Evolutionary conservation across 2,888 invertebrate genomes (phyloP).

Genomic region (Andrena hattorfiana): DNA sequence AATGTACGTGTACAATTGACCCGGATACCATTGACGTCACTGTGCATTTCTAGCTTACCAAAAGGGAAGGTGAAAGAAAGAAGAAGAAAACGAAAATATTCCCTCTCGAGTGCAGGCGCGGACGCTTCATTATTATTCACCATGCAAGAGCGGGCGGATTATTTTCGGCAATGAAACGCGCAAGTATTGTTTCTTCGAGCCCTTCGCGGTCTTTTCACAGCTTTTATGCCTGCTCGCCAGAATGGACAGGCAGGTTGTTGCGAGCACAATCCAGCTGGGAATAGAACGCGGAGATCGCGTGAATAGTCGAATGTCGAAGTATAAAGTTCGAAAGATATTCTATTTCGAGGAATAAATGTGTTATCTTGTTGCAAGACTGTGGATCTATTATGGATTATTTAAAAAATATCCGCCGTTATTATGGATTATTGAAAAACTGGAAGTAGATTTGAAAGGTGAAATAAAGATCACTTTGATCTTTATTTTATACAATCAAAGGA

Average conservation of each 20-base stretch:
- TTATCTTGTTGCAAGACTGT: too few relatives aligned
- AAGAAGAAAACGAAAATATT: not conserved
- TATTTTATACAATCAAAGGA: too few relatives aligned
- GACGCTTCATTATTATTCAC: not conserved
- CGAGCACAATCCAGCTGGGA: not conserved
- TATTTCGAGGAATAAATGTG: too few relatives aligned
- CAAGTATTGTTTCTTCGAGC: conserved; percentile 4
- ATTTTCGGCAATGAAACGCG: conserved; percentile 1
- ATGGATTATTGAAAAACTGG: too few relatives aligned
- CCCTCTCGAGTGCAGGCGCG: not conserved
- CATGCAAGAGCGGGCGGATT: not conserved
- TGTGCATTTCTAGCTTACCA: conserved; percentile 2
- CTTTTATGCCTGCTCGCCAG: not conserved
- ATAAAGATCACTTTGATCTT: too few relatives aligned
- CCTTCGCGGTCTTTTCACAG: not conserved
- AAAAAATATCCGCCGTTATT: too few relatives aligned
- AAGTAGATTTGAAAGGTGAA: too few relatives aligned
- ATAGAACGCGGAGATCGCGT: not conserved
- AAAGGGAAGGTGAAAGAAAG: not conserved
- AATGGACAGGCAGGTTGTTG: not conserved
- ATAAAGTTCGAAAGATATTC: too few relatives aligned
- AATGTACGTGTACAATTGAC: conserved; percentile 10
- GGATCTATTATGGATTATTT: too few relatives aligned
- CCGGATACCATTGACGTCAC: conserved; percentile 37
- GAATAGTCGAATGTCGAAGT: not conserved